Base-by-base conservation (phyloP, 2,797 vertebrate genomes). In the Fringilla coelebs region DNA sequence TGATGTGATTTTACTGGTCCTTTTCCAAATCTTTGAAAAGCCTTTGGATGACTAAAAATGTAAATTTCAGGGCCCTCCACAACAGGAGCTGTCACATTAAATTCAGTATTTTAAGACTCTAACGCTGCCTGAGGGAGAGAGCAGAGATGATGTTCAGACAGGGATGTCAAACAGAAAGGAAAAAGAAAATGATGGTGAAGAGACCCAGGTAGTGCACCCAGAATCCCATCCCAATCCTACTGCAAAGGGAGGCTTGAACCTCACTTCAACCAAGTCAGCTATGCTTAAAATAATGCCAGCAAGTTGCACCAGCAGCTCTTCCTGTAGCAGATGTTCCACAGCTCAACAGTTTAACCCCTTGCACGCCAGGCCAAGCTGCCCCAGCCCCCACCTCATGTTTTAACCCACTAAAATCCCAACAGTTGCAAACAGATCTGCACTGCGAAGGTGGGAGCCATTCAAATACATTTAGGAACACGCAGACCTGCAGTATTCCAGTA, bases 1-100 rank as follows among this genome's bases (percentile, higher is more conserved):
- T 2, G n/a, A 58, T 1, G 19, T 8, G 52, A 48, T 66, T 70
- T 43, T 48, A 34, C 40, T 66, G 92, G 8, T 84, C 58, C 55
- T 51, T 88, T 62, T 73, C 61, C 52, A 93, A 79, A 87, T n/a
- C 25, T 88, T 54, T 38, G 20, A 62, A 54, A 81, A 49, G 49
- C 58, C 82, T 83, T 36, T 28, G n/a, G 55, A 83, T 17, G 38
- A 58, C 91, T 78, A 32, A 74, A 79, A 92, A 91, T 54, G 48
- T 49, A 83, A 89, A 96, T 38, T 61, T 65, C n/a, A 91, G 85
- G 68, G 72, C 66, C 74, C 41, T 52, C 81, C 62, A 16, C 91
- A 86, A 94, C 20, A 93, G 61, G 65, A 95, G 80, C 79, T 94
- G 89, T 96, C 91, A 92, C 48, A 60, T 77, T 74, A 82, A 78